Evolutionary conservation across 2,797 vertebrate species (phyloP).

Genomic region (Syngnathus acus): DNA sequence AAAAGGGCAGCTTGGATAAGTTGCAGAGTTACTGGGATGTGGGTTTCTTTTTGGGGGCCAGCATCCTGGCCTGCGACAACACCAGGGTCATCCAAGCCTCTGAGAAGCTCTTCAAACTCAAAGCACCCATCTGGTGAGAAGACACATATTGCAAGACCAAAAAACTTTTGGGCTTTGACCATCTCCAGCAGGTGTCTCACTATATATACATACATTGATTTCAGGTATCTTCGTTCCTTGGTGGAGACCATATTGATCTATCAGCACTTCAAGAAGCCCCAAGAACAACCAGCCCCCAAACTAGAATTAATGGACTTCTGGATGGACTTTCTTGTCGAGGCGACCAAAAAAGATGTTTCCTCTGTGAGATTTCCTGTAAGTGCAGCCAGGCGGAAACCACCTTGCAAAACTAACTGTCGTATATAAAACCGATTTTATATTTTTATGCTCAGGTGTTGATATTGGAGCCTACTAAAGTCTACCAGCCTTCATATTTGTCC

Average conservation of each 20-base stretch:
- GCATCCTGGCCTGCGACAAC: constrained; percentile 91
- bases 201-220: constrained; percentile 7
- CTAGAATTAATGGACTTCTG: constrained; percentile 96
- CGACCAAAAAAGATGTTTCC: constrained; percentile 89
- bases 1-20: constrained; percentile 95
- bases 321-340: constrained; percentile 97
- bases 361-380: constrained; percentile 91
- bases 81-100: constrained; percentile 90
- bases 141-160: neutral
- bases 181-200: neutral
- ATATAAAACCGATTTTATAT: neutral
- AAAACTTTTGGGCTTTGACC: neutral
- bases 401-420: neutral
- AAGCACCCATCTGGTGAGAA: constrained; percentile 90
- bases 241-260: constrained; percentile 95
- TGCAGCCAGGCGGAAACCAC: neutral
- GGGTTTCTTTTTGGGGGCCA: constrained; percentile 94
- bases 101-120: constrained; percentile 96
- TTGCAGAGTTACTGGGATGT: constrained; percentile 99
- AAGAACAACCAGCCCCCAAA: constrained; percentile 78
- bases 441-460: constrained; percentile 80
- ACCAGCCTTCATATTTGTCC: constrained; percentile 92
- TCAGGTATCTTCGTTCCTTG: constrained; percentile 88
- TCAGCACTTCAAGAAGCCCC: constrained; percentile 88
- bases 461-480: constrained; percentile 94